A percentile compares a stretch with the other conserved stretches of the same genome.
Conservation (phyloP, 2,113 vertebrate genomes). For the Barbus barbus region DNA sequence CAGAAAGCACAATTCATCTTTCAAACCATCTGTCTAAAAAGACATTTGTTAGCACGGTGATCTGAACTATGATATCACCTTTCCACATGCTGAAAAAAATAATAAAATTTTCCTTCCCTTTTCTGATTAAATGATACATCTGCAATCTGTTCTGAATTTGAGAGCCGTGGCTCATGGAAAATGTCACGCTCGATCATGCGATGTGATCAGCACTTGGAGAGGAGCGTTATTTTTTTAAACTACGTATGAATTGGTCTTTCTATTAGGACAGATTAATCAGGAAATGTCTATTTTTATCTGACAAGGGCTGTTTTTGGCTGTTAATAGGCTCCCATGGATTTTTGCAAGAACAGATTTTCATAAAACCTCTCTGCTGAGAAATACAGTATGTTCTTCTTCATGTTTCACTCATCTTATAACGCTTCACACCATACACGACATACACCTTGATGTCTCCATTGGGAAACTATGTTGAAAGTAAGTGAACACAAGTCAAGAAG, state of each 20-base stretch:
- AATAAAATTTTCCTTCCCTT: background rate
- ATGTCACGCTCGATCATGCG: background rate
- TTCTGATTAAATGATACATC: constrained; percentile 17
- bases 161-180: constrained; percentile 20
- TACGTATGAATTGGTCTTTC: background rate
- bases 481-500: background rate
- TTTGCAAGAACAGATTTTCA: background rate
- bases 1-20: background rate
- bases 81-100: background rate
- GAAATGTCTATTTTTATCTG: background rate
- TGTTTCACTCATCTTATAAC: background rate
- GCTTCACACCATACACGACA: background rate
- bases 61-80: background rate
- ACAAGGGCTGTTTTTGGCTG: background rate
- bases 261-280: constrained; percentile 1
- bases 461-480: background rate
- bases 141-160: constrained; percentile 29
- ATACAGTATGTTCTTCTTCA: background rate
- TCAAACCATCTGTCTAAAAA: background rate
- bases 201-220: constrained; percentile 25
- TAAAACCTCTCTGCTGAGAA: background rate
- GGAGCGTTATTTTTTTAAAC: constrained; percentile 22
- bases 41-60: background rate
- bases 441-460: background rate
- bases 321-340: background rate